phyloP scores from a whole-genome alignment of 2,113 vertebrate genomes.

The Addax nasomaculatus region DNA sequence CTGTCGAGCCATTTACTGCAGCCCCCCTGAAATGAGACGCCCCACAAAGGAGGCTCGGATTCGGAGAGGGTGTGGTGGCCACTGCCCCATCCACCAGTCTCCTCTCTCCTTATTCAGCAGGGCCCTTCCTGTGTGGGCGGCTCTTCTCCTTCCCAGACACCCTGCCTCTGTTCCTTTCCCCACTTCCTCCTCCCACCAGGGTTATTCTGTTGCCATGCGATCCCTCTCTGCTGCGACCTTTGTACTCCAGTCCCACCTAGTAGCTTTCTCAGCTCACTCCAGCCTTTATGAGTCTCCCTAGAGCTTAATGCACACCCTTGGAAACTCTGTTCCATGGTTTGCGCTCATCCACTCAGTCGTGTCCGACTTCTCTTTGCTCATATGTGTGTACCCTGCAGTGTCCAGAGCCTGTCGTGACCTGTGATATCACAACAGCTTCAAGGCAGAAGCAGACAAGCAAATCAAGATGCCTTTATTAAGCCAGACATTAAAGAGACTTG shows the following conservation, averaged over 20 bases:
- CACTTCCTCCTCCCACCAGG: neutral
- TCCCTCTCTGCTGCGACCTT: neutral
- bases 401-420: neutral
- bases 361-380: neutral
- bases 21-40: fast-evolving
- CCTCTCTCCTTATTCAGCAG: neutral
- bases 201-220: neutral
- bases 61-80: neutral
- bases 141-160: neutral
- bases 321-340: neutral
- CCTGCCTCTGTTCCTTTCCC: neutral
- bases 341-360: neutral
- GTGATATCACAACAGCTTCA: neutral
- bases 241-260: neutral
- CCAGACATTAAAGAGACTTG: neutral
- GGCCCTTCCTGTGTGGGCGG: fast-evolving
- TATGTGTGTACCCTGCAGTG: neutral
- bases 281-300: neutral
- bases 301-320: neutral
- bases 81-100: neutral
- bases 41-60: neutral
- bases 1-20: neutral
- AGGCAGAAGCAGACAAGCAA: neutral
- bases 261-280: neutral
- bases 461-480: neutral